phyloP scores from a whole-genome alignment of 2,113 vertebrate species.

The Archocentrus centrarchus region DNA sequence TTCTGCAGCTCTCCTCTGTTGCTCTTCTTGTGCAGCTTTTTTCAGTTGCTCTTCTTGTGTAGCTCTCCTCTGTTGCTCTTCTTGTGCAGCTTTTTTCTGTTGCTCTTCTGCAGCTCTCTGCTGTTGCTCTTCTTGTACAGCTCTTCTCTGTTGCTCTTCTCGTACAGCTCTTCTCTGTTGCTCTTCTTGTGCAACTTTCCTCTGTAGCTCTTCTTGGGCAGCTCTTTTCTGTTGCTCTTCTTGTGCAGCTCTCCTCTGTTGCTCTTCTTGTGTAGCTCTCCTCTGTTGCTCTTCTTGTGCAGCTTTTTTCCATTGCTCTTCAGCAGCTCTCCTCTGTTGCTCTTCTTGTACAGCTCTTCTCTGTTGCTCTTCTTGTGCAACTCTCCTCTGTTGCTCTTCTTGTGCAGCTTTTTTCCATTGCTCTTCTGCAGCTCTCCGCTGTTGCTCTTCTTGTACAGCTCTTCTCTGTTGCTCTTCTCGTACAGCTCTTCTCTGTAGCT shows the following conservation, averaged over 20 bases:
- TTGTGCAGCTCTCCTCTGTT: rapidly evolving
- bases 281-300: rapidly evolving
- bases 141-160: neutral
- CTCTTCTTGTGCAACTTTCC: rapidly evolving
- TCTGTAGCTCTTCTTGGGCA: neutral
- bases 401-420: neutral
- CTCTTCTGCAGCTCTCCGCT: neutral
- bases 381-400: neutral
- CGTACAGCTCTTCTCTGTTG: neutral
- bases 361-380: no score
- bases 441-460: neutral
- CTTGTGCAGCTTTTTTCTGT: neutral
- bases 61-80: conserved; percentile 23
- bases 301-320: conserved; percentile 4
- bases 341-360: conserved; percentile 10
- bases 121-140: neutral
- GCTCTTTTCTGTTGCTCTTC: neutral
- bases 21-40: neutral
- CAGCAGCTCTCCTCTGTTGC: neutral
- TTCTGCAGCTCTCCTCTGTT: neutral
- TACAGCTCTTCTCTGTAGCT: neutral
- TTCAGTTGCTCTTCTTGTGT: conserved; percentile 1
- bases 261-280: neutral
- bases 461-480: neutral
- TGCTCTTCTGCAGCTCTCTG: neutral